Percentiles rank a stretch among this genome's conserved stretches.
These are phyloP conservation scores for Morone saxatilis DNA, from an alignment of 2,113 vertebrate genomes.

Conservation along the genomic window DNA sequence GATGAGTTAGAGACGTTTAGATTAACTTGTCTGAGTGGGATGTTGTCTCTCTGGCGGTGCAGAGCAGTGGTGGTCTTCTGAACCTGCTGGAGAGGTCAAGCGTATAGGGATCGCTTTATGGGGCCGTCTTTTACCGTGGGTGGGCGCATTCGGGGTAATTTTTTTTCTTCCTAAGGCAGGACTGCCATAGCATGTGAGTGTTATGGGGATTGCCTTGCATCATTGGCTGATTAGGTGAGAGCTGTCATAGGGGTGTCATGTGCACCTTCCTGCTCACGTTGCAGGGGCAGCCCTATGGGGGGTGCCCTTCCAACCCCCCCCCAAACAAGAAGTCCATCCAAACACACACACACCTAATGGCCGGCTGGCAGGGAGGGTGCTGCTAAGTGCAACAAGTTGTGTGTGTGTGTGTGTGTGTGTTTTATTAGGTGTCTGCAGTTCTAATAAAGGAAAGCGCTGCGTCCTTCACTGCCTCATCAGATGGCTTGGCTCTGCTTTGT, in stretches of 20 bases:
- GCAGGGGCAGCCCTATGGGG: constrained; percentile 81
- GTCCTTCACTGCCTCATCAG: constrained; percentile 81
- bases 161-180: neutral
- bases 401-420: constrained; percentile 65
- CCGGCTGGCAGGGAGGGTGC: constrained; percentile 65
- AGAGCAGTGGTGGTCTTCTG: neutral
- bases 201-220: constrained; percentile 72
- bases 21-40: constrained; percentile 40
- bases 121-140: constrained; percentile 12
- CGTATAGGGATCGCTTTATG: constrained; percentile 41
- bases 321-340: constrained; percentile 74
- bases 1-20: constrained; percentile 26
- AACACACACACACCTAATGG: constrained; percentile 62
- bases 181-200: constrained; percentile 61
- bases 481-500: constrained; percentile 76
- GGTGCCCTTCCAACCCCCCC: constrained; percentile 60
- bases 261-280: constrained; percentile 80
- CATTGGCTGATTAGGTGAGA: constrained; percentile 77
- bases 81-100: constrained; percentile 35
- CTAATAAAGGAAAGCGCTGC: constrained; percentile 84
- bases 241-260: constrained; percentile 78
- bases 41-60: constrained; percentile 11
- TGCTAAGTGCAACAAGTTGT: constrained; percentile 70
- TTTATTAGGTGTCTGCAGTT: constrained; percentile 84
- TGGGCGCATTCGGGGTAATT: constrained; percentile 9